Conservation (phyloP, 30 jellyfish, hydroid and myxozoan species). For the Pelagia noctiluca region DNA sequence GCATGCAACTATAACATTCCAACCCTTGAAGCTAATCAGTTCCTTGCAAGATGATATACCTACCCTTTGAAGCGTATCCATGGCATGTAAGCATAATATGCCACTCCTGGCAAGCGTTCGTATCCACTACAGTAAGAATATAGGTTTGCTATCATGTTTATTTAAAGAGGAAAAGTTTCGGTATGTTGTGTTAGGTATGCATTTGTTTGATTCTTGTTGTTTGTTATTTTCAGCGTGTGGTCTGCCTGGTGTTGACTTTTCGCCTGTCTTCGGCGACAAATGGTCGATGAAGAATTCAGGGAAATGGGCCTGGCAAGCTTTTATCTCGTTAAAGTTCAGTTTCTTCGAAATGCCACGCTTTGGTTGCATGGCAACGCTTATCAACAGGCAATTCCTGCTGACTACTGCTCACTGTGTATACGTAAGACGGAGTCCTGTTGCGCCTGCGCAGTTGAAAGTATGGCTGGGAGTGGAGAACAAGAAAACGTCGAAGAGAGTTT, state of each 20-base stretch:
- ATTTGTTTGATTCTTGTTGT: too few relatives aligned
- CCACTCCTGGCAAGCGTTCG: too few relatives aligned
- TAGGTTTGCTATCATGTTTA: too few relatives aligned
- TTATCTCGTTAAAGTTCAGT: background rate
- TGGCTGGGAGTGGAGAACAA: background rate
- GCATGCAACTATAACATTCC: too few relatives aligned
- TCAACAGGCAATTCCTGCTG: conserved; percentile 54
- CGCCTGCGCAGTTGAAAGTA: conserved; percentile 39
- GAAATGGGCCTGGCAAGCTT: conserved; percentile 68
- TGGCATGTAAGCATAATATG: too few relatives aligned
- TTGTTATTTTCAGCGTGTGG: conserved; percentile 49
- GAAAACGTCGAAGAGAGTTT: too few relatives aligned
- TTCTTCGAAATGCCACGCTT: conserved; percentile 8
- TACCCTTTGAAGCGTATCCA: too few relatives aligned
- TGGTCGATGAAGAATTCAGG: conserved; percentile 5
- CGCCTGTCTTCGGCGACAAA: background rate
- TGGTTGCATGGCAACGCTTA: conserved; percentile 89
- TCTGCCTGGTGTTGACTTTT: background rate
- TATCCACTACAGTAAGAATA: too few relatives aligned
- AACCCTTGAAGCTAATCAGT: too few relatives aligned
- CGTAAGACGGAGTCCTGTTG: conserved; percentile 26
- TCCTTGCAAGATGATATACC: too few relatives aligned
- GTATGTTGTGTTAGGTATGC: too few relatives aligned
- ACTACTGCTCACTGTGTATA: conserved; percentile 88
- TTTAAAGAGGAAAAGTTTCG: too few relatives aligned